These are phyloP conservation scores for Chloroclystis v-ata DNA, from an alignment of 2,888 invertebrate species.

Conservation along the genomic window DNA sequence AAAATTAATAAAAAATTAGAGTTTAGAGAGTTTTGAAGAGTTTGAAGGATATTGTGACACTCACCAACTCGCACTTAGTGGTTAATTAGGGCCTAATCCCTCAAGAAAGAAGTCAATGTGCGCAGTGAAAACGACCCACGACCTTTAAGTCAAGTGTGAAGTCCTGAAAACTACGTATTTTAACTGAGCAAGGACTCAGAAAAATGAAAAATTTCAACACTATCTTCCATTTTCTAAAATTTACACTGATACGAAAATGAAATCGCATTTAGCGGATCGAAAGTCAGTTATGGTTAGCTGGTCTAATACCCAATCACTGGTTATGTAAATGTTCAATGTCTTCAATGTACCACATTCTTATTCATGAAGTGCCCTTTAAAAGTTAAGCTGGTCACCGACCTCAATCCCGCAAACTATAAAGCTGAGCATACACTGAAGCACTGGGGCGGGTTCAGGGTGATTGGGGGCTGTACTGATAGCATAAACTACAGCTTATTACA, in stretches of 20 bases:
- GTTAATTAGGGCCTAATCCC: no score
- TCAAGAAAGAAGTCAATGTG: no score
- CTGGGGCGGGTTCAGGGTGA: conserved; percentile 5
- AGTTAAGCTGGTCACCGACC: conserved; percentile 28
- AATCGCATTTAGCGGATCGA: neutral
- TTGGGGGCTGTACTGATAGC: neutral
- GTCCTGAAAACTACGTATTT: no score
- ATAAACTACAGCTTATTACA: neutral
- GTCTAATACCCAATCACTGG: conserved; percentile 7
- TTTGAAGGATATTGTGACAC: no score
- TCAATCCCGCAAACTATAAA: conserved; percentile 25
- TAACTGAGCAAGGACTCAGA: no score
- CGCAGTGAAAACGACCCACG: no score
- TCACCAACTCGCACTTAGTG: no score
- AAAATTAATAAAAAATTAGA: no score
- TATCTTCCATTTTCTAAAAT: conserved; percentile 1
- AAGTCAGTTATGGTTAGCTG: neutral
- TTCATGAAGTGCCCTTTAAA: conserved; percentile 28
- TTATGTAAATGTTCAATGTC: conserved; percentile 19
- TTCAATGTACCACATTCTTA: conserved; percentile 20
- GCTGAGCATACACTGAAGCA: conserved; percentile 12
- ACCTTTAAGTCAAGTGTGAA: no score
- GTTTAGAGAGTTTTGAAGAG: no score
- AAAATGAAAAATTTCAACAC: no score
- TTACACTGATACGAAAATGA: conserved; percentile 3